Base-by-base conservation (phyloP, 1,140 invertebrate species). In the Caenorhabditis remanei region DNA sequence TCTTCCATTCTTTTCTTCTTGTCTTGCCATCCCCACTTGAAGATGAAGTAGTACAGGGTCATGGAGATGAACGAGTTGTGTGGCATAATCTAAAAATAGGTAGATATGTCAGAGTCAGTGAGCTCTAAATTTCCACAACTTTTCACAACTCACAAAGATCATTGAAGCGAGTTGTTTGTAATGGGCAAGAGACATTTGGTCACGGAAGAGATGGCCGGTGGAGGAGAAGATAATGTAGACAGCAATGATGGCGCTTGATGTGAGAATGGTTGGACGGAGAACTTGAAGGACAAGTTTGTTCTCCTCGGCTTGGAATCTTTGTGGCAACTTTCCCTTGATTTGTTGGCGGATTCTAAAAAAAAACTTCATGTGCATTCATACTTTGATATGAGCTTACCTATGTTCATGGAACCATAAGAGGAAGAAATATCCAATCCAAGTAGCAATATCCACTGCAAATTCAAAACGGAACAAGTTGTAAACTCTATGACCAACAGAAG, bases 71-170 rank as follows among this genome's bases (percentile, higher is more conserved):
- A 71, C 4, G 65, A 21, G 43, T 46, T 43, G 65, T 71, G 65
- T 16, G 65, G 65, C 65, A 71, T 71, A 2, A 71, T 46, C n/a
- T n/a, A n/a, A n/a, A n/a, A n/a, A n/a, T n/a, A n/a, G n/a, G n/a
- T n/a, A n/a, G n/a, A n/a, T n/a, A n/a, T n/a, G n/a, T n/a, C n/a
- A n/a, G n/a, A n/a, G n/a, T n/a, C n/a, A n/a, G n/a, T n/a, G n/a
- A n/a, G n/a, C n/a, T n/a, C n/a, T n/a, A n/a, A n/a, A n/a, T n/a
- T n/a, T n/a, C n/a, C n/a, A n/a, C n/a, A n/a, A n/a, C n/a, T n/a
- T n/a, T n/a, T n/a, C n/a, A n/a, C n/a, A 48, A 24, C 71, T 79
- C 32, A 79, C 71, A 32, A 79, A 79, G n/a, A 79, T 79, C 4
- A 48, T 14, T 8, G 71, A 50, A 50, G 71, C 71, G 11, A 79